Base-by-base conservation (phyloP, 1,140 invertebrate genomes). In the Drosophila sp. region DNA sequence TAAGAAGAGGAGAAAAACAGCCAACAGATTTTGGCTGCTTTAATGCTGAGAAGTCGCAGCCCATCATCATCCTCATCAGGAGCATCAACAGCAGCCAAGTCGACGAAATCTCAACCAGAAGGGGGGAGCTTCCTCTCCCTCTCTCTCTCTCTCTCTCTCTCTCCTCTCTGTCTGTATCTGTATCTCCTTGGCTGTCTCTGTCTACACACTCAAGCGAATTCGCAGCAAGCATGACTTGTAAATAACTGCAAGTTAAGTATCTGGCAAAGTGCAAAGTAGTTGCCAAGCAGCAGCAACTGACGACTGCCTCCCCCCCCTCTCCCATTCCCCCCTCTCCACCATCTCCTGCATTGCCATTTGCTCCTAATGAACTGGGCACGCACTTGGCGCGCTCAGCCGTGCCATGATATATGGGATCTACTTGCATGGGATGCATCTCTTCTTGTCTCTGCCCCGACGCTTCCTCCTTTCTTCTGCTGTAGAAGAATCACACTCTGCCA, bases 171-270 rank as follows among this genome's bases (percentile, higher is more conserved):
- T 6, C 48, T 13, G 25, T 18, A 29, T 1, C 18, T 18, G 32
- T 0, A n/a, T 13, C 14, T n/a, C 50, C 13, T 25, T 5, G 8
- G 8, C 29, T 11, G 13, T 13, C 14, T 29, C 65, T 54, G 67
- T 56, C 36, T 62, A 70, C 76, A 83, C 84, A 83, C 72, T 83
- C 79, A 83, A 89, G 83, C 83, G 72, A 82, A 90, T 87, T 90
- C 82, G 87, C 87, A 90, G 79, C 87, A 90, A 90, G 87, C 87
- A 90, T 90, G 87, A 90, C 87, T 90, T 90, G 87, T 90, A 90
- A 90, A 90, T 90, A 90, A 84, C 87, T 90, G 73, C 77, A 80
- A 90, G 87, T 90, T 90, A 90, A 90, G 82, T 90, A 90, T 90
- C 87, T 90, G 87, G 87, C 87, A 90, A 90, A 90, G 87, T 90